Evolutionary conservation across 2,113 vertebrate species (phyloP).

Genomic region (Bufo bufo): DNA sequence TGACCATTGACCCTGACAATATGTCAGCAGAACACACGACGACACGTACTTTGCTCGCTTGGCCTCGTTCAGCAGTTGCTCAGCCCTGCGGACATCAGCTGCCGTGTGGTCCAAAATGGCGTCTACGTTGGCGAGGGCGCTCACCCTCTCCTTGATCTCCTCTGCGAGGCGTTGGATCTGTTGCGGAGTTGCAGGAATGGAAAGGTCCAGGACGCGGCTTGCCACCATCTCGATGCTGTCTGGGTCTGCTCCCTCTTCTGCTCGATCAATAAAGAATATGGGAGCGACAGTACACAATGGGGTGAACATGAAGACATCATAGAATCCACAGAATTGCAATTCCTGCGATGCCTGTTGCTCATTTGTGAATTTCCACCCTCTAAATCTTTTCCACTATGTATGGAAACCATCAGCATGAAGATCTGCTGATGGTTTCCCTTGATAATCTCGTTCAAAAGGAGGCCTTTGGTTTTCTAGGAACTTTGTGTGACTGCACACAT

Average conservation of each 20-base stretch:
- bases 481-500: too few species aligned
- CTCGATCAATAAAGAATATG: constrained; percentile 34
- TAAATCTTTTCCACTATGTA: background rate
- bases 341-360: background rate
- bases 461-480: too few species aligned
- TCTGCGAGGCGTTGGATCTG: constrained; percentile 88
- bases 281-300: background rate
- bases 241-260: constrained; percentile 95
- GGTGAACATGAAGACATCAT: background rate
- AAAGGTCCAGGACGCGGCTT: constrained; percentile 87
- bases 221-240: constrained; percentile 93
- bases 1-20: background rate
- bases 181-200: constrained; percentile 88
- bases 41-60: constrained; percentile 81
- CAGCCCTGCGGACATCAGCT: constrained; percentile 81
- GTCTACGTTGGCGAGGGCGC: constrained; percentile 89
- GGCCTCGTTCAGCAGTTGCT: constrained; percentile 86
- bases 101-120: constrained; percentile 87
- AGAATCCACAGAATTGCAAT: background rate
- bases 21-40: background rate
- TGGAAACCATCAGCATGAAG: background rate
- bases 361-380: background rate
- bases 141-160: constrained; percentile 89
- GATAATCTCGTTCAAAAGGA: background rate
- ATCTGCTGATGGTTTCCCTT: background rate